phyloP scores from a whole-genome alignment of 2,797 vertebrate species.

The Loris lydekkerianus region DNA sequence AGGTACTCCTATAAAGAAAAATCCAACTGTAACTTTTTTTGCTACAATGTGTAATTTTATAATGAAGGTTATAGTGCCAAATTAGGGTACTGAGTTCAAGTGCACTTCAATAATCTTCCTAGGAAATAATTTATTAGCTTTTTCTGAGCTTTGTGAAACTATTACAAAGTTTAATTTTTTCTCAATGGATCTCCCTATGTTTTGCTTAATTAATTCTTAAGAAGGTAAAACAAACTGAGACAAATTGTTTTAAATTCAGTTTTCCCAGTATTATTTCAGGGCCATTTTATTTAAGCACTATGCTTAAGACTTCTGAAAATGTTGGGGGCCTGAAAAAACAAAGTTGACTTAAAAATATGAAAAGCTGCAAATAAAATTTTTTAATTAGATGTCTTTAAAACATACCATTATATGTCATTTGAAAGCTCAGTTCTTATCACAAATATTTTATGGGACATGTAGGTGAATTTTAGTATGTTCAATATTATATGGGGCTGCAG shows the following conservation, averaged over 20 bases:
- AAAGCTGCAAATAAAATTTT: constrained; percentile 21
- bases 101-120: constrained; percentile 63
- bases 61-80: constrained; percentile 72
- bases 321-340: background rate
- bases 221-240: constrained; percentile 41
- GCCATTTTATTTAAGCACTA: constrained; percentile 21
- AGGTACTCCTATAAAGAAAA: constrained; percentile 70
- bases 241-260: constrained; percentile 34
- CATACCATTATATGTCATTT: background rate
- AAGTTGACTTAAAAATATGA: constrained; percentile 8
- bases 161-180: constrained; percentile 63
- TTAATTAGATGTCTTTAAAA: constrained; percentile 45
- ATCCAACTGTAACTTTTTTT: constrained; percentile 73
- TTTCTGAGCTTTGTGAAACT: constrained; percentile 74
- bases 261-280: constrained; percentile 45
- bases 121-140: constrained; percentile 64
- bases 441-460: background rate
- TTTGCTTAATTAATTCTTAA: constrained; percentile 52
- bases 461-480: background rate
- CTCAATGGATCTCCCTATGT: constrained; percentile 38
- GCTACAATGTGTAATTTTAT: constrained; percentile 70
- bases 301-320: constrained; percentile 41
- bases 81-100: constrained; percentile 76
- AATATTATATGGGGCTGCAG: background rate
- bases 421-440: constrained; percentile 52